Base-by-base conservation (phyloP, 2,113 vertebrate species). In the Marmota flaviventris region DNA sequence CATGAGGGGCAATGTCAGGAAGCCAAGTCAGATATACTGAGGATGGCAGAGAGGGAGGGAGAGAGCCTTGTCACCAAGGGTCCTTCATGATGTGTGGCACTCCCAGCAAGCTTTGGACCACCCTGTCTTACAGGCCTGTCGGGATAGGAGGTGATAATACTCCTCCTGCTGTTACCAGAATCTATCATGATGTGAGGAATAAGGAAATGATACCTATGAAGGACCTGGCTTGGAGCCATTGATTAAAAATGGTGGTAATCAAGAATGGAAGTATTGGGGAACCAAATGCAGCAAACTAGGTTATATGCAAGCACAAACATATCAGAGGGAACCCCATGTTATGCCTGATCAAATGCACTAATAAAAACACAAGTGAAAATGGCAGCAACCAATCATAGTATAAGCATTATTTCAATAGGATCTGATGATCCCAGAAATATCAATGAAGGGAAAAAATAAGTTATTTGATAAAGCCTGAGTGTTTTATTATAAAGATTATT, bases 381-480 rank as follows among this genome's bases (percentile, higher is more conserved):
- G 4, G 24, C 17, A 82, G 34, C 14, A 85, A 73, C 32, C 22
- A 72, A 37, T 65, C 29, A 2, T 65, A 78, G 45, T 79, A 73
- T 53, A 69, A 56, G 25, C 5, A 56, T 65, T 89, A 85, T 78
- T 85, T 92, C 12, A 79, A 85, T 83, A 69, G 42, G 22, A 84
- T 78, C 34, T 56, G n/a, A 88, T 87, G 32, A 91, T 22, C 76
- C 51, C 29, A 42, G 70, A 84, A 61, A 84, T 96, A 92, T 18
- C 34, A 53, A 37, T 88, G 61, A 94, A 70, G 27, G 53, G 32
- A 76, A 86, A 87, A 67, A 58, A 8, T 65, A 65, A 63, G 51
- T 58, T 32, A 70, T 25, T 84, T 76, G 14, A 42, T 78, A 61
- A 3, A 84, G 42, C 5, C 29, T n/a, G 34, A 63, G 14, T 78